These are phyloP conservation scores for Apis laboriosa DNA, from an alignment of 1,140 invertebrate species.

Conservation along the genomic window DNA sequence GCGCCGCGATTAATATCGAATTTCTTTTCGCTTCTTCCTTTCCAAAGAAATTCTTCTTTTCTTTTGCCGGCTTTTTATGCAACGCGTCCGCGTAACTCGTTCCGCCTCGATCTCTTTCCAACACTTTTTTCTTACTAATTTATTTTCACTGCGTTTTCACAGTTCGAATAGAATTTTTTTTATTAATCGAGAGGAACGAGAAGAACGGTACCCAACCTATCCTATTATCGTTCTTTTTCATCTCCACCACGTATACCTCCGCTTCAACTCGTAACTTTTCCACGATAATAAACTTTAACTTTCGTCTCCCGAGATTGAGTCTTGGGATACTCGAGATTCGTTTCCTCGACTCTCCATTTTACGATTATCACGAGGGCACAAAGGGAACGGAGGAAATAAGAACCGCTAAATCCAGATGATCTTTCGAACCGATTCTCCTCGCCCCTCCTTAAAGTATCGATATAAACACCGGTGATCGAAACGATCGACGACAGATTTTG, in stretches of 20 bases:
- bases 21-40: background rate
- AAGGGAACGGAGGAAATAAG: background rate
- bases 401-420: slow-evolving; percentile 28
- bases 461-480: slow-evolving; percentile 42
- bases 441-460: slow-evolving; percentile 21
- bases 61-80: background rate
- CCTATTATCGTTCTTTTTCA: background rate
- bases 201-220: background rate
- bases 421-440: background rate
- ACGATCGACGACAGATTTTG: slow-evolving; percentile 44
- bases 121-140: too few species aligned
- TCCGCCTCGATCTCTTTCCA: too few species aligned
- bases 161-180: too few species aligned
- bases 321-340: background rate
- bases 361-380: slow-evolving; percentile 7
- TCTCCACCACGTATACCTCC: background rate
- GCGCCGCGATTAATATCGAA: slow-evolving; percentile 19
- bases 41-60: background rate
- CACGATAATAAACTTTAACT: background rate
- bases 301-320: background rate
- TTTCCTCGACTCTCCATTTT: background rate
- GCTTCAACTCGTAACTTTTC: background rate
- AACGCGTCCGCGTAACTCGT: too few species aligned
- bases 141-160: too few species aligned
- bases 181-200: too few species aligned